Evolutionary conservation across 2,797 vertebrate genomes (phyloP), one percentile per base, ranked within the genome.

Genomic region (Erpetoichthys calabaricus): DNA sequence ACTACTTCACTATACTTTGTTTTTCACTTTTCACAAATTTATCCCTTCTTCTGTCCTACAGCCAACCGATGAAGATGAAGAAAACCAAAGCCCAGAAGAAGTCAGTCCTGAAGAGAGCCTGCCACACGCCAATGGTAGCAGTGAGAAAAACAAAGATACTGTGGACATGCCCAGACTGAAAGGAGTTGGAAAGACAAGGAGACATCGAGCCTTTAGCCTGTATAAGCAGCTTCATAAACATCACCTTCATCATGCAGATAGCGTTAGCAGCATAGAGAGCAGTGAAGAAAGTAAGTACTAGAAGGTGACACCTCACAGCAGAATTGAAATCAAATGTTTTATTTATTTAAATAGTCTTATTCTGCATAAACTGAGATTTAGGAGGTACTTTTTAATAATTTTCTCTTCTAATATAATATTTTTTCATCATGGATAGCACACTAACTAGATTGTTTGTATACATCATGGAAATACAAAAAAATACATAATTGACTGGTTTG

Each of bases 231-330:
- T 97, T 53, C 87, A 94, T 67, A 87, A 82, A 53, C 91, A 84
- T 0, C 70, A 89, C 4, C 72, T 96, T 45, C 74, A 86, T 2
- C 76, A 74, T 0, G 52, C 75, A 0, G 88, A 93, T 69, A 94
- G 91, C 1, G 56, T 92, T 65, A 92, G 86, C 89, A 97, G 92
- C 70, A 64, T 84, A 0, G 90, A 94, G 68, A 91, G 89, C 42
- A 51, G 55, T 7, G 86, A 74, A 64, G 85, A 90, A 67, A 85
- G 94, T 91, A 66, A 61, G 82, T 73, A n/a, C 46, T 5, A 2
- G 25, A 6, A n/a, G 6, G n/a, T 5, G 7, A 42, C 51, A 8
- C 25, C 25, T 25, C 47, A 7, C 25, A 25, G 25, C 25, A 25
- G 25, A 25, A 25, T 25, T 25, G 25, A 25, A 25, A 25, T 25